Conservation (phyloP, 1,140 invertebrate species). For the Listronotus oregonensis region DNA sequence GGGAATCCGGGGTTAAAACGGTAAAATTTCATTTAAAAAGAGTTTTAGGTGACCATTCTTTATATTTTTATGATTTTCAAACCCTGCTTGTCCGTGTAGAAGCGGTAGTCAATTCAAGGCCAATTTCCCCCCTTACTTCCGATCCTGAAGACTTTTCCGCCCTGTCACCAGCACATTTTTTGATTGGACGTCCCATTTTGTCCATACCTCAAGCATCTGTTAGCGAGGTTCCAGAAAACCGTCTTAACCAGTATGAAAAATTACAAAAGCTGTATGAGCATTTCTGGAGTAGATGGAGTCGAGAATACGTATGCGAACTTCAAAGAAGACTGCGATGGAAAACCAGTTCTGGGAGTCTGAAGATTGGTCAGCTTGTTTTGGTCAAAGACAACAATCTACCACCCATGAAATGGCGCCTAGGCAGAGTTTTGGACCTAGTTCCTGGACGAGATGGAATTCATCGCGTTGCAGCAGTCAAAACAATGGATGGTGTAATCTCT, state of each 20-base stretch:
- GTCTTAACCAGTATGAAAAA: slow-evolving; percentile 6
- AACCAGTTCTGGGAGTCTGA: background rate
- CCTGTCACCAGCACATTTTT: slow-evolving; percentile 1
- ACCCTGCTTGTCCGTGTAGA: slow-evolving; percentile 50
- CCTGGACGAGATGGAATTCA: slow-evolving; percentile 48
- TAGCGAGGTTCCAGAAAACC: slow-evolving; percentile 7
- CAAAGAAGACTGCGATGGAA: slow-evolving; percentile 36
- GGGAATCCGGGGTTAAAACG: slow-evolving; percentile 45
- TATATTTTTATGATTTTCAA: slow-evolving; percentile 41
- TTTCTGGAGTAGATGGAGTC: slow-evolving; percentile 33
- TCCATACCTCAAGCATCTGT: background rate
- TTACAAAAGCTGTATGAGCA: background rate
- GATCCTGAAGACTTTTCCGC: background rate
- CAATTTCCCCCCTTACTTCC: slow-evolving; percentile 12
- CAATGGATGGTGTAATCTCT: slow-evolving; percentile 14
- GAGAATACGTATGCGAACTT: slow-evolving; percentile 39
- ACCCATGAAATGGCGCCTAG: slow-evolving; percentile 42
- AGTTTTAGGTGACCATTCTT: slow-evolving; percentile 24
- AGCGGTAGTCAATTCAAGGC: slow-evolving; percentile 51
- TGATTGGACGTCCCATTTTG: background rate
- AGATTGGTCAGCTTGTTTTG: slow-evolving; percentile 25
- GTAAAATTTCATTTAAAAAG: slow-evolving; percentile 41
- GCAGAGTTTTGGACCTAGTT: slow-evolving; percentile 43
- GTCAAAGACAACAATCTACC: slow-evolving; percentile 30
- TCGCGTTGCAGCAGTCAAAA: slow-evolving; percentile 47